Evolutionary conservation across 2,113 vertebrate genomes (phyloP), one percentile per base, ranked within the genome.

Genomic region (Campylomormyrus numenius): DNA sequence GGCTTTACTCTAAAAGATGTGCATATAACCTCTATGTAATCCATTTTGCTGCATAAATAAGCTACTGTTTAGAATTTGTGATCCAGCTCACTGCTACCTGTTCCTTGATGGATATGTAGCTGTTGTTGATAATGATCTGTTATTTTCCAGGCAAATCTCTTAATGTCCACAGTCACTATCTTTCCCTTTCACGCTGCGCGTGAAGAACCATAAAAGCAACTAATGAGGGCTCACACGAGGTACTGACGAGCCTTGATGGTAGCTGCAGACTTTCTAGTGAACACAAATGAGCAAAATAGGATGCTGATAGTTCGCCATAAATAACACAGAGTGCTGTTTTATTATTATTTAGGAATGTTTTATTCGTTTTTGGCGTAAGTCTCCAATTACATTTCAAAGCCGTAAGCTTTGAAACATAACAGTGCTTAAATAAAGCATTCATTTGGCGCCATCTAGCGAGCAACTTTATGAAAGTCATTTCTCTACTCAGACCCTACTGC

Each of bases 361-460:
- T 17, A 77, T 24, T 39, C 4, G 9, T 74, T 35, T 19, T 77
- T 77, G 24, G 8, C 62, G 62, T 66, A 66, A 66, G 27, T 27
- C 62, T 31, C n/a, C 62, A 10, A 27, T 77, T 77, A 77, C 21
- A 39, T 77, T 31, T 39, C 70, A 77, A 77, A 46, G 80, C 21
- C 39, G 80, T 10, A 24, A 24, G 80, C 39, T 84, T 84, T 24
- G 3, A 39, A 39, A 39, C 39, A 42, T 42, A 42, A 42, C 39
- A 42, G 39, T 42, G 39, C 39, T 42, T 84, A 77, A 39, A 77
- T 13, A 24, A 46, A 42, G 19, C 83, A n/a, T 45, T 85, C 83
- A 10, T 85, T 45, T 85, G 39, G 45, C 39, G 83, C 83, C 83
- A 85, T 85, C 83, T 85, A 48, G 83, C 83, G 83, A 85, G 21